Base-by-base conservation (phyloP, 92 coral and sea anemone genomes). In the Parazoanthus atlanticus region DNA sequence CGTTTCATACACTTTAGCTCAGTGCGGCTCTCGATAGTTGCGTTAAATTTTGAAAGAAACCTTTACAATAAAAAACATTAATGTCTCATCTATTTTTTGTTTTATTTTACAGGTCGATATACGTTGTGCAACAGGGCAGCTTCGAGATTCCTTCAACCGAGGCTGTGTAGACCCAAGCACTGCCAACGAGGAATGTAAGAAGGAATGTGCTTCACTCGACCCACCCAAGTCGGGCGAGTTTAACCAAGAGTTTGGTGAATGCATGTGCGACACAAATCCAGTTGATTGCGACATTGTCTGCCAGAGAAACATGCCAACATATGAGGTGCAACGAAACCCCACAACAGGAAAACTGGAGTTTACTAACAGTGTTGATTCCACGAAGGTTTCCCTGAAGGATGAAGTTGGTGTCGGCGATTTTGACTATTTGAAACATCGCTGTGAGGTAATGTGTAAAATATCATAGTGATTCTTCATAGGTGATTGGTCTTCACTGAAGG, bases 41-140 rank as follows among this genome's bases (percentile, higher is more conserved):
- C 0, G 3, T 8, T 19, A 52, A 16, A 52, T 52, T 52, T 52
- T 52, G 21, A 19, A 15, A 52, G 3, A 13, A 52, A 13, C 21
- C 34, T 1, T 7, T 36, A 32, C 12, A 13, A 2, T 33, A 19
- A 52, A 49, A 3, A 61, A 21, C 5, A 23, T 81, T 17, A 33
- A n/a, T n/a, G 6, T 28, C 5, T 9, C 46, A 40, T 17, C n/a
- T n/a, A n/a, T n/a, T n/a, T n/a, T 36, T 40, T 83, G 4, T 29
- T 74, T 71, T 79, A 36, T 13, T 70, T 28, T 0, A 86, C 88
- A 95, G 98, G 98, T 95, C 40, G 96, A 90, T 65, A 76, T 88
- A 11, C 98, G 94, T 16, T 95, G 98, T 49, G 79, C 84, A 25
- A 94, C 91, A n/a, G 94, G 93, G 13, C 79, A 91, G 41, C 94